Base-by-base conservation (phyloP, 2,113 vertebrate genomes). In the Zosterops borbonicus region DNA sequence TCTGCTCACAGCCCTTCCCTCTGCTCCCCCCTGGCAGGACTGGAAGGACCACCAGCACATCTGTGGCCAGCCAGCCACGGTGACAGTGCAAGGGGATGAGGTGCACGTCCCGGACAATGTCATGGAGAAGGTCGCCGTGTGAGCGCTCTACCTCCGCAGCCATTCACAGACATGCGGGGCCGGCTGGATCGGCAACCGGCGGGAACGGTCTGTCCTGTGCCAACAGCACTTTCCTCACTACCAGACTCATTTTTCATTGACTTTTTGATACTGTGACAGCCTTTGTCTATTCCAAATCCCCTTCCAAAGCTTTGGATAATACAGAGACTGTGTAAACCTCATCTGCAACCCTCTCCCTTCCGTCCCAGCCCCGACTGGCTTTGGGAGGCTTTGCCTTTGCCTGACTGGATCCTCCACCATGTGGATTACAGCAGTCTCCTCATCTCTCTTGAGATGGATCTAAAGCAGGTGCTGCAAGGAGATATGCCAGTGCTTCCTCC, bases 11-110 rank as follows among this genome's bases (percentile, higher is more conserved):
- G 24, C 50, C 58, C 71, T 15, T 53, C n/a, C 31, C 14, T 65
- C n/a, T 82, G 68, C 81, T 70, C 39, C 69, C 65, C 53, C 46
- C 69, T 68, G 11, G 23, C 97, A 99, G 99, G 99, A 99, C 97
- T 99, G 99, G 99, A 99, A 99, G 93, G 99, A 99, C 59, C 99
- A 99, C 96, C 99, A 99, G 95, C 99, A 99, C 60, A 92, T 98
- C 78, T 99, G 99, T 12, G 98, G 98, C 24, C 99, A 99, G 97
- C 86, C 98, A 0, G 83, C 97, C 17, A 97, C 98, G 0, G 95
- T 99, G 87, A 96, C 98, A 0, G 95, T 98, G 44, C 99, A 98
- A 60, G 98, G 96, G 0, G 97, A 98, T 1, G 99, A 99, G 10
- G 98, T 98, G 91, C 98, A 99, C 1, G 98, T 99, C 8, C 42